A percentile compares a stretch with the other conserved stretches of the same genome.
phyloP scores from a whole-genome alignment of 2,113 vertebrate species.

The Fulica atra region DNA sequence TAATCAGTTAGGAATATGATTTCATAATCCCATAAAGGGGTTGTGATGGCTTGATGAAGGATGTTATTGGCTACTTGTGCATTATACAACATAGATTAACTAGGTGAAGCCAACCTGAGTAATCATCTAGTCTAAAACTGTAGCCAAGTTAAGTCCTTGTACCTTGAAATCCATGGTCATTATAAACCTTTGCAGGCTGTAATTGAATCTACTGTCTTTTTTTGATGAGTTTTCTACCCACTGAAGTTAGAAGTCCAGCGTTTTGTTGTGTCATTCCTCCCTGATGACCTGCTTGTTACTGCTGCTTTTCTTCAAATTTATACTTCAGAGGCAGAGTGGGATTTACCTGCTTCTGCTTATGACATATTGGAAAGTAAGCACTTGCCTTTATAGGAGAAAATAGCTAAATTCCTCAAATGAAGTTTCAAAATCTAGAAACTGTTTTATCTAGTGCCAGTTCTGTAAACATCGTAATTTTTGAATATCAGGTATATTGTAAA shows the following conservation, averaged over 20 bases:
- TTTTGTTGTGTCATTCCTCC: not conserved
- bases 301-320: not conserved
- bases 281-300: rapidly evolving
- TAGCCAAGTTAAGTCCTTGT: not conserved
- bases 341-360: not conserved
- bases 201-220: not conserved
- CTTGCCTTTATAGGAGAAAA: not conserved
- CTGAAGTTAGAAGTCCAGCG: not conserved
- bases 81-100: too few relatives aligned
- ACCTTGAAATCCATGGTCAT: not conserved
- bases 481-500: not conserved
- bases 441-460: not conserved
- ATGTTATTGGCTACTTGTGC: not conserved
- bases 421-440: not conserved
- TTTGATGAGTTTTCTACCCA: not conserved
- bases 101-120: not conserved
- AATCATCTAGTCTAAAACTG: not conserved
- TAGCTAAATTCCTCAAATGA: not conserved
- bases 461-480: not conserved
- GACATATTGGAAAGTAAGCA: not conserved
- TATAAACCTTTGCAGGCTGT: not conserved
- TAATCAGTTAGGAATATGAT: not conserved
- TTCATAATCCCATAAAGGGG: not conserved
- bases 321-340: not conserved
- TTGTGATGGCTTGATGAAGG: not conserved